These are phyloP conservation scores for Varanus salvator DNA, from an alignment of 2,113 vertebrate genomes.

Conservation along the genomic window DNA sequence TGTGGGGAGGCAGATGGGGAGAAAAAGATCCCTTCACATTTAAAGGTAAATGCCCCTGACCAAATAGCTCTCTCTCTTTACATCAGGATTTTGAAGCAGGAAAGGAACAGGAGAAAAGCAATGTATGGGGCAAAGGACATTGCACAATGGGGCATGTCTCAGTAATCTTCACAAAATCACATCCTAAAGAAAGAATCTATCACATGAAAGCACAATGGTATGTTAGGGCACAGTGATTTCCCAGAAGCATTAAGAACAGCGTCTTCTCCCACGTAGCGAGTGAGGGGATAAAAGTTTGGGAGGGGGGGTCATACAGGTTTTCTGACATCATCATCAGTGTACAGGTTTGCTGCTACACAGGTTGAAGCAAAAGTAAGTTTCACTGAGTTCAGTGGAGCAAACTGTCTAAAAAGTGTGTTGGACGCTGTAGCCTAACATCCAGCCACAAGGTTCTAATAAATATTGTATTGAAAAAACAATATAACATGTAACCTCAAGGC, in stretches of 20 bases:
- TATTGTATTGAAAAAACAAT: no score
- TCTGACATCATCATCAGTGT: no score
- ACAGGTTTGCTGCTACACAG: no score
- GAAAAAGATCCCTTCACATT: not conserved
- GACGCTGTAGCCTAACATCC: no score
- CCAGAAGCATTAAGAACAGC: not conserved
- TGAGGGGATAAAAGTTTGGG: not conserved
- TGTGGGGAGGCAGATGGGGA: not conserved
- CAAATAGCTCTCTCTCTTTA: not conserved
- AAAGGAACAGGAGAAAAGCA: not conserved
- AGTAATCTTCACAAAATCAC: constrained; percentile 17
- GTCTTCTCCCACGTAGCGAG: not conserved
- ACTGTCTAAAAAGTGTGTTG: no score
- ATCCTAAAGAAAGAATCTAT: not conserved
- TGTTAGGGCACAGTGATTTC: not conserved
- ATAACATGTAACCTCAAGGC: no score
- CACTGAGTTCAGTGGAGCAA: no score
- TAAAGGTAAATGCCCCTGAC: constrained; percentile 1
- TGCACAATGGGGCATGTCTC: not conserved
- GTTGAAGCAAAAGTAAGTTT: no score
- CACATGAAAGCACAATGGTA: not conserved
- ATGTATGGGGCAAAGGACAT: not conserved
- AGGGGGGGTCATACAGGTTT: no score
- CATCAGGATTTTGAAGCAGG: not conserved
- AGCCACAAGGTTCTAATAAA: no score